Percentiles rank a stretch among this genome's conserved stretches.
Conservation (phyloP, 2,888 invertebrate genomes). For the Tortrix viridana region DNA sequence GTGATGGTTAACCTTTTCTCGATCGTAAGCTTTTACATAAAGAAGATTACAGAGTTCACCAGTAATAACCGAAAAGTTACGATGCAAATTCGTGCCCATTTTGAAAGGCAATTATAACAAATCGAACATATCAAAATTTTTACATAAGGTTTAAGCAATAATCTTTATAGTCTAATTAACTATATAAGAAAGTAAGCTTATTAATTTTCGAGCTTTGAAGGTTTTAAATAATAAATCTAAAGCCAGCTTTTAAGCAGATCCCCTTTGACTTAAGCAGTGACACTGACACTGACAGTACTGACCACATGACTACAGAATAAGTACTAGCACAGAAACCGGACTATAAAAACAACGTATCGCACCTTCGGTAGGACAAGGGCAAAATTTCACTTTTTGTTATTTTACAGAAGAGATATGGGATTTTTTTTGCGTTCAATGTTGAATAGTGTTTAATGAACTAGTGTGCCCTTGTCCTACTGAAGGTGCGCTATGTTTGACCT, state of each 20-base stretch:
- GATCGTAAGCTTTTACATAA: constrained; percentile 70
- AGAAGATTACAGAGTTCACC: constrained; percentile 68
- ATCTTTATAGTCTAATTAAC: neutral
- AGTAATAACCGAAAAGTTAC: constrained; percentile 63
- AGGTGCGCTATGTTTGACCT: too few relatives aligned
- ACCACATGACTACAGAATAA: too few relatives aligned
- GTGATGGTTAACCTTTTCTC: constrained; percentile 76
- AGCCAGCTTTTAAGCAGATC: constrained; percentile 1
- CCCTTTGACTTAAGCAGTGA: neutral
- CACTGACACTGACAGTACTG: neutral
- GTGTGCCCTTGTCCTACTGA: too few relatives aligned
- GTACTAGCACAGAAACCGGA: too few relatives aligned
- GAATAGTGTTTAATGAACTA: too few relatives aligned
- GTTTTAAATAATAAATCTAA: constrained; percentile 3
- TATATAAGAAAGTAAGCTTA: neutral
- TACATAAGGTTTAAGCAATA: neutral
- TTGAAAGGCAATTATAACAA: constrained; percentile 21
- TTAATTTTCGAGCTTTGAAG: neutral
- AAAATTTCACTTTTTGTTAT: too few relatives aligned
- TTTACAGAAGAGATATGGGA: too few relatives aligned
- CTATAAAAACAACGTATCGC: too few relatives aligned
- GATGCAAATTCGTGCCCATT: constrained; percentile 54
- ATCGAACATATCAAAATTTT: neutral
- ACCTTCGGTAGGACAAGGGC: too few relatives aligned
- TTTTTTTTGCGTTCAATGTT: too few relatives aligned